Evolutionary conservation across 37 sponge, comb jelly and placozoan genomes (phyloP).

Genomic region (Eunapius fragilis): DNA sequence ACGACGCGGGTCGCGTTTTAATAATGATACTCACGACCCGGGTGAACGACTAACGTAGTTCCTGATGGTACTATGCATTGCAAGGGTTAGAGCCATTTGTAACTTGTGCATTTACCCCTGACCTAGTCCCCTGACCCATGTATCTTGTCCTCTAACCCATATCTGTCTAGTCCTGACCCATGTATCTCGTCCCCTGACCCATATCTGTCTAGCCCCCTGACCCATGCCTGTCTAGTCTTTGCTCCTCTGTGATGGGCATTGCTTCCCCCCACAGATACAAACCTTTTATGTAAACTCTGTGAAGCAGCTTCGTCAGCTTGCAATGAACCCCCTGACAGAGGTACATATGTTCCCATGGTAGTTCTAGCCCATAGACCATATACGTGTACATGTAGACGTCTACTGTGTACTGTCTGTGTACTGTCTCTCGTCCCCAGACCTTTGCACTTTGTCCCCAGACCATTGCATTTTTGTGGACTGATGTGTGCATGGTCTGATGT

Average conservation of each 20-base stretch:
- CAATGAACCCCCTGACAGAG: constrained; percentile 37
- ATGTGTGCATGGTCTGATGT: no score
- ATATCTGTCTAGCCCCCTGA: constrained; percentile 54
- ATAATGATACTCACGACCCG: no score
- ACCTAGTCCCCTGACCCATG: no score
- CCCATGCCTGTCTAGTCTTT: constrained; percentile 80
- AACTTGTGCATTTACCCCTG: no score
- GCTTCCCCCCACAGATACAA: constrained; percentile 47
- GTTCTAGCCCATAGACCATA: not conserved
- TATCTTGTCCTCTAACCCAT: no score
- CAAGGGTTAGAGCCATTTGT: no score
- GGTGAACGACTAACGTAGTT: no score
- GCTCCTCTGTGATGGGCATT: constrained; percentile 59
- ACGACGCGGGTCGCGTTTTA: no score
- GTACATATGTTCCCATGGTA: constrained; percentile 18
- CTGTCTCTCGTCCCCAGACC: not conserved
- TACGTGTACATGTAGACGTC: no score
- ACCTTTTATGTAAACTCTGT: constrained; percentile 50
- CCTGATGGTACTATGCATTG: no score
- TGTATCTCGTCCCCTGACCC: constrained; percentile 15
- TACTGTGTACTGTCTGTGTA: not conserved
- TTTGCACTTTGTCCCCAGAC: constrained; percentile 25
- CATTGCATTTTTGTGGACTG: no score
- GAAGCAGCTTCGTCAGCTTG: constrained; percentile 58
- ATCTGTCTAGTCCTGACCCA: no score